Base-by-base conservation (phyloP, 2,797 vertebrate species). In the Gallinago solitaria region DNA sequence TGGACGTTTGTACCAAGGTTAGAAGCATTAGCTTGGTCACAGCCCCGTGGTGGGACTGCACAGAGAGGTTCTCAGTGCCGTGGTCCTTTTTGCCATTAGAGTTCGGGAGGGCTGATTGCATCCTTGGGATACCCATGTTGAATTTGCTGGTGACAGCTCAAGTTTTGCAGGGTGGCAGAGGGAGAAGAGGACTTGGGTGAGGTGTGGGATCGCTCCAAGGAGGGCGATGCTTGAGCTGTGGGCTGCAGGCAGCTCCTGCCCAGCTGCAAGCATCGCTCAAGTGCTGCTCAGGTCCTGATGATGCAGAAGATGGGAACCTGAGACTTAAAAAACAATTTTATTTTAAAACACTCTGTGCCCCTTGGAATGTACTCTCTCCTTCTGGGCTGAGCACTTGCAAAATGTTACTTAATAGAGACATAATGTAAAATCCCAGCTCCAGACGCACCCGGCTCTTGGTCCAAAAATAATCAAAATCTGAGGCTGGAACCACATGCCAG, bases 391-490 rank as follows among this genome's bases (percentile, higher is more conserved):
- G 60, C 21, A 13, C 93, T 94, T 87, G 77, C 94, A 92, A 77
- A 89, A 63, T 25, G 56, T 95, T 96, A 89, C 88, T 97, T 96
- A 93, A 93, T 92, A 92, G 95, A 97, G 83, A 87, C 78, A 60
- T 84, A 95, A 77, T 56, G 51, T 90, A 82, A 96, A 93, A 96
- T 90, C 93, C 39, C 51, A 89, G 68, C 83, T 89, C 90, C 93
- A 96, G 94, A 90, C 6, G 1, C 35, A 25, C 28, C 35, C 2
- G 0, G n/a, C 64, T 84, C 53, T 41, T 41, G 53, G 63, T 95
- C 93, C 94, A 95, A 95, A 96, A 94, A 90, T 87, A 95, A 96
- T 95, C 70, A 90, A 95, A 94, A 79, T 89, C 74, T 37, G 32
- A 93, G 67, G 24, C 88, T 93, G 90, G 78, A 90, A 47, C 23